Evolutionary conservation across 2,888 invertebrate genomes (phyloP).

Genomic region (Coecobrya sp.): DNA sequence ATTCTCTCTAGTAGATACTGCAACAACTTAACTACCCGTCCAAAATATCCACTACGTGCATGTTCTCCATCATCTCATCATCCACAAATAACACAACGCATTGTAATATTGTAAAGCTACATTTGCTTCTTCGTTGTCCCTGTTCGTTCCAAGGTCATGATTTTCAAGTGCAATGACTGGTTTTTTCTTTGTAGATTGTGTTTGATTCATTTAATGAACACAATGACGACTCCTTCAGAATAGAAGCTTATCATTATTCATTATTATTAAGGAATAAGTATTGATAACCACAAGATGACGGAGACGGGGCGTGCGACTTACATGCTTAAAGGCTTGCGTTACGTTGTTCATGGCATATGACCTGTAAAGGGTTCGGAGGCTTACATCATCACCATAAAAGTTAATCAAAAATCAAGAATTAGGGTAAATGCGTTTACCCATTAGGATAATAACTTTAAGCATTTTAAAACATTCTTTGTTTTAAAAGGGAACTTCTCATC

Average conservation of each 20-base stretch:
- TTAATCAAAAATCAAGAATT: no score
- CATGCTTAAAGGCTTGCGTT: no score
- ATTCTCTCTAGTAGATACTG: background rate
- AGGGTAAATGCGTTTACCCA: no score
- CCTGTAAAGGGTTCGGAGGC: no score
- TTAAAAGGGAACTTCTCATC: no score
- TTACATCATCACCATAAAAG: no score
- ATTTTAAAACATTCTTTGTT: no score
- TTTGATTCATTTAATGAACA: background rate
- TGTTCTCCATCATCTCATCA: conserved; percentile 36
- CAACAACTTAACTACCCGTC: conserved; percentile 57
- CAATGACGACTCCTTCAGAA: background rate
- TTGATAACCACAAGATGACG: no score
- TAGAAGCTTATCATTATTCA: background rate
- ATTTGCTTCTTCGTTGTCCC: conserved; percentile 43
- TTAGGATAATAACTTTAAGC: no score
- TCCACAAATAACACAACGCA: conserved; percentile 56
- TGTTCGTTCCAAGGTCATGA: conserved; percentile 76
- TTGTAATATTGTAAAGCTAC: conserved; percentile 29
- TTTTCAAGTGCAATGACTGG: conserved; percentile 78
- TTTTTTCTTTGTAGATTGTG: conserved; percentile 24
- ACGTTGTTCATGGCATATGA: no score
- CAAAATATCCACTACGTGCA: conserved; percentile 34
- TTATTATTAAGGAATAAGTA: background rate
- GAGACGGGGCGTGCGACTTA: no score